A percentile compares a stretch with the other conserved stretches of the same genome.
Conservation (phyloP, 2,888 invertebrate genomes). For the Adineta ricciae region DNA sequence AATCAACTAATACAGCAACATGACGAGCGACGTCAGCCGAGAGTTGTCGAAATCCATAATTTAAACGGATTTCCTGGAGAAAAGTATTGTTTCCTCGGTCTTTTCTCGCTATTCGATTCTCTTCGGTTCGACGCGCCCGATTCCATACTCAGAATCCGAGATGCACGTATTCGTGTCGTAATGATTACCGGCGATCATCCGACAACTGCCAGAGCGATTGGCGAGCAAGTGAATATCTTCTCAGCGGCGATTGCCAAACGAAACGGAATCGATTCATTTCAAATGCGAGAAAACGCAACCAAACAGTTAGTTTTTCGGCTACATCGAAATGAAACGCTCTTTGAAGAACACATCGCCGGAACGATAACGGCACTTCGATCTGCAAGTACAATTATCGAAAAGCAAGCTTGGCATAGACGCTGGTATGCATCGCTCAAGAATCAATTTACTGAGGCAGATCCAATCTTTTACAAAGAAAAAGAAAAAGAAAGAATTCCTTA, state of each 20-base stretch:
- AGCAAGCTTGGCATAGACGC: no score
- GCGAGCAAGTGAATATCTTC: neutral
- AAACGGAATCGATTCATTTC: conserved; percentile 12
- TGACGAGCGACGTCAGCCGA: no score
- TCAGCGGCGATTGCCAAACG: neutral
- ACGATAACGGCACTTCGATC: no score
- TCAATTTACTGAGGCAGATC: no score
- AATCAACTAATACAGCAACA: no score
- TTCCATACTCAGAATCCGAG: neutral
- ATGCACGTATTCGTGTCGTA: neutral
- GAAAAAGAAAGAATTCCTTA: neutral
- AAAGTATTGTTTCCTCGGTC: neutral
- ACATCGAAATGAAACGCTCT: no score
- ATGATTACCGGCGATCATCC: conserved; percentile 18
- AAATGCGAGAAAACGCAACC: neutral
- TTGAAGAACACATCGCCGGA: no score
- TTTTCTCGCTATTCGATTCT: neutral
- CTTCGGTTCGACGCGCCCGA: neutral
- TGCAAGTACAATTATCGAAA: no score
- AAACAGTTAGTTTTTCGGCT: no score
- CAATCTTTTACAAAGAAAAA: neutral
- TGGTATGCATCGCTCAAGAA: no score
- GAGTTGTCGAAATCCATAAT: no score
- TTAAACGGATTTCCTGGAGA: neutral
- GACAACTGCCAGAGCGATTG: neutral